A percentile compares a stretch with the other conserved stretches of the same genome.
Evolutionary conservation across 2,797 vertebrate genomes (phyloP).

Genomic region (Ceryle rudis): DNA sequence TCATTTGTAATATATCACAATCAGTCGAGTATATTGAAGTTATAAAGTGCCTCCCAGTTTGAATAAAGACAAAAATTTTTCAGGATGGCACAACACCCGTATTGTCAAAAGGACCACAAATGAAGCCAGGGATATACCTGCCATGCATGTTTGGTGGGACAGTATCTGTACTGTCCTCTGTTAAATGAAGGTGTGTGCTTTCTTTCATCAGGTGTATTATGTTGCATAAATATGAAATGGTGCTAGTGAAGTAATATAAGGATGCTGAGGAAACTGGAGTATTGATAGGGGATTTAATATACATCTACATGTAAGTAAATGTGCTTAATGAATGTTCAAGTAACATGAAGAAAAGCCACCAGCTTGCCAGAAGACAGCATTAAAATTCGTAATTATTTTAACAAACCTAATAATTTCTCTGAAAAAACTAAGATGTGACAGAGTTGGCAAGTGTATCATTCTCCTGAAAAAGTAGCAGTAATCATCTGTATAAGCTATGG

Average conservation of each 20-base stretch:
- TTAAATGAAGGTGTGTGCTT: neutral
- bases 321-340: neutral
- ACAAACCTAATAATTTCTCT: neutral
- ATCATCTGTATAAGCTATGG: neutral
- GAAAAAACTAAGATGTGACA: neutral
- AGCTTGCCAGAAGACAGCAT: neutral
- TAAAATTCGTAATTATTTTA: neutral
- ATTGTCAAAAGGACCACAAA: neutral
- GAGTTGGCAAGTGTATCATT: neutral
- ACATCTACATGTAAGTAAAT: neutral
- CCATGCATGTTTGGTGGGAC: neutral
- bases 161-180: neutral
- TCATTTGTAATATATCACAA: neutral
- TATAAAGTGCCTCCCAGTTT: neutral
- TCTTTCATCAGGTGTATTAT: neutral
- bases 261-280: neutral
- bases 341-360: neutral
- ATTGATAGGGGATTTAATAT: neutral
- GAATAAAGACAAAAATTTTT: neutral
- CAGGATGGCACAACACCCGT: neutral
- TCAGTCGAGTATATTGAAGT: neutral
- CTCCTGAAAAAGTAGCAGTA: neutral
- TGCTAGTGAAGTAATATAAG: neutral
- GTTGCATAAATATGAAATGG: neutral
- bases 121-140: neutral